These are phyloP conservation scores for Pangasius larnaudii DNA, from an alignment of 2,797 vertebrate species.

Conservation along the genomic window DNA sequence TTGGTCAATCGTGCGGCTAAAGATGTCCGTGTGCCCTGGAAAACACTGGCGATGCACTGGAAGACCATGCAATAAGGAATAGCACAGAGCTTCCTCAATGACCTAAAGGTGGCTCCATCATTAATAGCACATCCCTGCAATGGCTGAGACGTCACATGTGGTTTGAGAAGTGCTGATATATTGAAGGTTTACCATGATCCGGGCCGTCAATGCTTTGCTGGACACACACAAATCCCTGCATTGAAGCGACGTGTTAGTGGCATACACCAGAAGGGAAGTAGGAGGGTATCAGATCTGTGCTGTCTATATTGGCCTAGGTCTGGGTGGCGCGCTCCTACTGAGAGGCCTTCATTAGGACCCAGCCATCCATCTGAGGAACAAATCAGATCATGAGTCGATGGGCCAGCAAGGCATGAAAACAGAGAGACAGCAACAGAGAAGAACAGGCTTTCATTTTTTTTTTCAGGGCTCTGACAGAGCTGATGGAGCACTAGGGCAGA, in stretches of 20 bases:
- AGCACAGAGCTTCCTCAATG: background rate
- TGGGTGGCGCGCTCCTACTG: slow-evolving; percentile 34
- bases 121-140: background rate
- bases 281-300: background rate
- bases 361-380: slow-evolving; percentile 49
- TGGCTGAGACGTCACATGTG: background rate
- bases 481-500: slow-evolving; percentile 39
- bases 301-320: slow-evolving; percentile 37
- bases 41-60: background rate
- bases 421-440: slow-evolving; percentile 21
- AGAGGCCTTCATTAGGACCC: slow-evolving; percentile 54
- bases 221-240: slow-evolving; percentile 2
- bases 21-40: background rate
- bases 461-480: slow-evolving; percentile 21
- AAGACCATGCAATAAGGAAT: background rate
- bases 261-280: slow-evolving; percentile 23
- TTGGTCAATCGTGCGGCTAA: background rate
- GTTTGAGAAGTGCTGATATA: slow-evolving; percentile 11
- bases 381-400: slow-evolving; percentile 41
- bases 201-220: background rate
- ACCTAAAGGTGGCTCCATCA: background rate
- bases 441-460: background rate
- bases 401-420: slow-evolving; percentile 42
- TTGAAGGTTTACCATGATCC: background rate
- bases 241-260: background rate